Conservation (phyloP, 2,888 invertebrate genomes). For the Trisateles emortualis region DNA sequence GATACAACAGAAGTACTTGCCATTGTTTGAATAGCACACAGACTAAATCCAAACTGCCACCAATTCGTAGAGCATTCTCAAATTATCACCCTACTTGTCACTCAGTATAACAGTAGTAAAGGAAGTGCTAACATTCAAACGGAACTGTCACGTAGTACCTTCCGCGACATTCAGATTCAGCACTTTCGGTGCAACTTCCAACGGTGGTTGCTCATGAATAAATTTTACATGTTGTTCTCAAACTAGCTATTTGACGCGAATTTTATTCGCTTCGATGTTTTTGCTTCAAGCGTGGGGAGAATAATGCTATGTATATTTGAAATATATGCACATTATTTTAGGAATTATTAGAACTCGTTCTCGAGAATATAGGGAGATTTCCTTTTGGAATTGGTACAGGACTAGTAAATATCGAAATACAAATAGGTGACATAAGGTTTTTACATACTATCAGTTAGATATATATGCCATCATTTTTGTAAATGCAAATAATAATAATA, state of each 20-base stretch:
- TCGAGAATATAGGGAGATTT: background rate
- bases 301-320: slow-evolving; percentile 9
- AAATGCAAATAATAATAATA: too few species aligned
- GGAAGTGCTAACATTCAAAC: slow-evolving; percentile 47
- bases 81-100: slow-evolving; percentile 23
- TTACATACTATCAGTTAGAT: too few species aligned
- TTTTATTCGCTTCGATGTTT: slow-evolving; percentile 31
- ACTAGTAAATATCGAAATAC: too few species aligned
- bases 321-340: slow-evolving; percentile 10
- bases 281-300: slow-evolving; percentile 12
- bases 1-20: background rate
- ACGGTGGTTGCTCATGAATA: slow-evolving; percentile 58
- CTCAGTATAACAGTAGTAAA: slow-evolving; percentile 16
- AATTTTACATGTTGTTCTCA: slow-evolving; percentile 56
- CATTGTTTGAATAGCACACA: background rate
- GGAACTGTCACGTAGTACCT: slow-evolving; percentile 57
- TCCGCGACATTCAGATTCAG: slow-evolving; percentile 62
- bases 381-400: background rate
- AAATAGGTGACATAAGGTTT: too few species aligned
- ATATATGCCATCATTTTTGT: too few species aligned
- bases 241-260: slow-evolving; percentile 40
- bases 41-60: background rate
- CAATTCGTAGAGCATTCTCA: slow-evolving; percentile 3
- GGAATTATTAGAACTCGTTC: background rate
- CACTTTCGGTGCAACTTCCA: slow-evolving; percentile 53